Evolutionary conservation across 2,797 vertebrate species (phyloP), one percentile per base, ranked within the genome.

Genomic region (Crypturellus tataupa): DNA sequence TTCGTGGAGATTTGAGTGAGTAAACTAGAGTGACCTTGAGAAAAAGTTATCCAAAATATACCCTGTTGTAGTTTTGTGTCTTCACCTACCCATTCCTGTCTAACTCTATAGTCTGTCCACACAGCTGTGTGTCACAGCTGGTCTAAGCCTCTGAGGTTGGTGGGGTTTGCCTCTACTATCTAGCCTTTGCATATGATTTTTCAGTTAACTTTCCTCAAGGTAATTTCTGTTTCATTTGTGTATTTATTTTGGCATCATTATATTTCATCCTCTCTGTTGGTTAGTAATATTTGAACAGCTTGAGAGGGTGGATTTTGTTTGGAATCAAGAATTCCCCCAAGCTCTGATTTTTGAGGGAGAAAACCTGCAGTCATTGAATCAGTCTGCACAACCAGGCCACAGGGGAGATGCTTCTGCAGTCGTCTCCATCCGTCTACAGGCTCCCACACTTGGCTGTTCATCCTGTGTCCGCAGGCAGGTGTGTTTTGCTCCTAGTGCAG

Each of bases 271-370:
- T 85, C 75, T 42, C 18, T 95, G 49, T 93, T 72, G 87, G 78
- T 76, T 85, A 59, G 39, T 71, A 70, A 35, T 95, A 67, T 97
- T 96, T 96, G 75, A 90, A 94, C 94, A 97, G 82, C 89, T 94
- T 94, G 88, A 64, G 90, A 94, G 13, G 88, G 72, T 90, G 62
- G 72, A 78, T 95, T 94, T 95, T 96, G 71, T 95, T 95, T 92
- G 90, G 53, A 78, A 81, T 92, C 37, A 79, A 33, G 85, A 95
- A 94, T 94, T 60, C 37, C 64, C 33, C 75, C 27, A 80, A 27
- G 89, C 70, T 78, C 95, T 82, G 40, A 53, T 90, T 82, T 75
- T 75, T 79, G 39, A 82, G 63, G 27, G 72, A 56, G 49, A 31
- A 42, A 93, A 75, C 39, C 58, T 87, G 67, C 76, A 62, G 76